Evolutionary conservation across 2,888 invertebrate species (phyloP).

Genomic region (Spicauda simplicius): DNA sequence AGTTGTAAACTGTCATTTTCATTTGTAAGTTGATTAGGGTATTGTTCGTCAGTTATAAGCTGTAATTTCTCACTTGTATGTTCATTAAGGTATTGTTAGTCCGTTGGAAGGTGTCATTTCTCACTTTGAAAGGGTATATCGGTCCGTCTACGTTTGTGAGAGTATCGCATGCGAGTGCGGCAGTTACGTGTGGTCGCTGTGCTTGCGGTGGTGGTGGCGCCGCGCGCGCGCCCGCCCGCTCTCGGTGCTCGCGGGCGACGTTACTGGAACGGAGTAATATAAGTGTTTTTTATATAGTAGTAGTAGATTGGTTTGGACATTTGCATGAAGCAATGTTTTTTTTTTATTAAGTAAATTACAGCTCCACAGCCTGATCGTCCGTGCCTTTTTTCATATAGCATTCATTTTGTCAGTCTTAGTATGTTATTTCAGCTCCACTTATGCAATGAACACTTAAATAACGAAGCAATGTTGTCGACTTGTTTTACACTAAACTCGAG

Average conservation of each 20-base stretch:
- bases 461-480: background rate
- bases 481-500: background rate
- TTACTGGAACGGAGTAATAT: constrained; percentile 29
- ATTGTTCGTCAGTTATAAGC: no score
- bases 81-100: no score
- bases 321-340: background rate
- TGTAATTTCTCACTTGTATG: no score
- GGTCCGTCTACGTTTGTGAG: constrained; percentile 30
- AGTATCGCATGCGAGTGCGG: constrained; percentile 11
- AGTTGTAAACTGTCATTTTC: no score
- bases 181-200: constrained; percentile 69
- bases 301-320: background rate
- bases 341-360: no score
- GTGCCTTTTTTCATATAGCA: no score
- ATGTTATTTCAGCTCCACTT: no score
- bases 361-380: no score
- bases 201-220: constrained; percentile 64
- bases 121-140: background rate
- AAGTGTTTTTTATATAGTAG: background rate
- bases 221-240: constrained; percentile 51
- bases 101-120: no score
- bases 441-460: no score
- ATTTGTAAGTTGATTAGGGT: no score
- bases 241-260: constrained; percentile 41
- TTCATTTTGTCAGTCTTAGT: no score